A percentile compares a stretch with the other conserved stretches of the same genome.
phyloP scores from a whole-genome alignment of 92 coral and sea anemone species.

The Epizoanthus stellaris region DNA sequence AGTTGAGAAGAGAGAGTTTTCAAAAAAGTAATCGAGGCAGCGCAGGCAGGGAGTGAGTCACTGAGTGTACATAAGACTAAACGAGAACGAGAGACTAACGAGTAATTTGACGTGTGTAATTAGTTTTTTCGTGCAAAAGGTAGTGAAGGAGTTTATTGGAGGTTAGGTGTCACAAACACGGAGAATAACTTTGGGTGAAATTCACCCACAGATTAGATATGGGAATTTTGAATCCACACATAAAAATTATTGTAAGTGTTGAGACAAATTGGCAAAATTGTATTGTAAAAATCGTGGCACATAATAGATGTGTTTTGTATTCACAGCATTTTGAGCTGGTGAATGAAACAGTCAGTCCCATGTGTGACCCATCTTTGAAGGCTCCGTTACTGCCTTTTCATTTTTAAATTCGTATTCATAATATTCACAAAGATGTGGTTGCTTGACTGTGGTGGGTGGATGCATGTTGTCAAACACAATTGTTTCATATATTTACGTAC shows the following conservation, averaged over 20 bases:
- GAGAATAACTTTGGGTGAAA: background rate
- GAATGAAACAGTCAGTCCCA: background rate
- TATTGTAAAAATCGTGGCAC: too few relatives aligned
- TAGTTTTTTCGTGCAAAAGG: slow-evolving; percentile 7
- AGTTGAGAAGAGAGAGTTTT: slow-evolving; percentile 26
- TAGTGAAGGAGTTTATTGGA: background rate
- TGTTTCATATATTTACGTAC: background rate
- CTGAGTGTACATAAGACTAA: slow-evolving; percentile 42
- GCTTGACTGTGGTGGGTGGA: slow-evolving; percentile 1
- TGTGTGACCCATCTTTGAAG: background rate
- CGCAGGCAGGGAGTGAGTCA: slow-evolving; percentile 30
- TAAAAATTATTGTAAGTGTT: too few relatives aligned
- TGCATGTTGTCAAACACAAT: background rate
- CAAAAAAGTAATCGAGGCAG: too few relatives aligned
- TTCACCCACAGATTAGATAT: background rate
- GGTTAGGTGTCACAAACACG: background rate
- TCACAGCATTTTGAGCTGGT: background rate
- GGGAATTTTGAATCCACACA: too few relatives aligned
- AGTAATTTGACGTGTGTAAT: slow-evolving; percentile 32
- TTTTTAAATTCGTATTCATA: background rate
- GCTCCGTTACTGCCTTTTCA: background rate
- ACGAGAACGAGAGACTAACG: slow-evolving; percentile 40
- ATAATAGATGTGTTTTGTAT: too few relatives aligned
- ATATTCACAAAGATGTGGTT: background rate
- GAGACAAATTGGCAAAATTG: too few relatives aligned